phyloP scores from a whole-genome alignment of 1,140 invertebrate genomes.

The Lucilia sericata region DNA sequence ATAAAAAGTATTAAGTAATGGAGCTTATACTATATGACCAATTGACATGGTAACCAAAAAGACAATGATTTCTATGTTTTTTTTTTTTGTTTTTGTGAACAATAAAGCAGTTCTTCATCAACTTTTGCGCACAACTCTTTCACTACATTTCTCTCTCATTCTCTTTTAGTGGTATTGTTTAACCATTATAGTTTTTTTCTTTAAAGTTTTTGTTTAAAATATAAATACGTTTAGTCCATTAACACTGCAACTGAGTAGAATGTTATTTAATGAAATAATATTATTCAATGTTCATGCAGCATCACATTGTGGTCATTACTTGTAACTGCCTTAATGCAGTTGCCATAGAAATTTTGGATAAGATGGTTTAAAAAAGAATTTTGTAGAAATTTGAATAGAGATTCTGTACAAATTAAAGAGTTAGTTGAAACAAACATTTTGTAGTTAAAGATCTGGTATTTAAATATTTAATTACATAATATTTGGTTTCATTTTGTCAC shows the following conservation, averaged over 20 bases:
- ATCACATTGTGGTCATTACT: not conserved
- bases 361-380: no score
- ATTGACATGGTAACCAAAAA: conserved; percentile 30
- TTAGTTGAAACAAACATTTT: no score
- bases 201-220: not conserved
- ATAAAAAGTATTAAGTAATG: not conserved
- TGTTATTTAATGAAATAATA: not conserved
- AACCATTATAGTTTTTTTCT: not conserved
- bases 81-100: not conserved
- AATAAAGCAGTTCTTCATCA: not conserved
- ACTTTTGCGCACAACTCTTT: no score
- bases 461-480: no score
- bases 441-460: no score
- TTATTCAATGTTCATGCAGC: not conserved
- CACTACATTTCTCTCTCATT: not conserved
- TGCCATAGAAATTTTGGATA: not conserved
- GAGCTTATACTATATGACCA: conserved; percentile 25
- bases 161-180: not conserved
- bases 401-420: not conserved
- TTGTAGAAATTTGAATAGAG: no score
- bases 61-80: no score
- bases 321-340: not conserved
- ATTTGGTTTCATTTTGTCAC: no score
- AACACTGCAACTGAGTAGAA: not conserved
- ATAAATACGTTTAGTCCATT: not conserved